Evolutionary conservation across 2,888 invertebrate genomes (phyloP).

Genomic region (Rhaphigaster nebulosa): DNA sequence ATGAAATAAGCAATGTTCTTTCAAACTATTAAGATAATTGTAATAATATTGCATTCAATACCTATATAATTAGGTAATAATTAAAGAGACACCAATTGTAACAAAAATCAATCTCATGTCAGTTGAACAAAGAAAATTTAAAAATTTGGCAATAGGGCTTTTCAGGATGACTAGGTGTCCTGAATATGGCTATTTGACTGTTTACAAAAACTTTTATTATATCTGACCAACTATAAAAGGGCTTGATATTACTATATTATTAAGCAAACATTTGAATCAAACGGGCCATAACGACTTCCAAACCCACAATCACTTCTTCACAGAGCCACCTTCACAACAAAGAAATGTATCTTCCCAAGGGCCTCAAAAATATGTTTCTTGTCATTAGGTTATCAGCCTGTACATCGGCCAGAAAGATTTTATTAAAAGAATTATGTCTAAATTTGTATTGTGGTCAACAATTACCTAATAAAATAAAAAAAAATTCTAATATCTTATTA

Average conservation of each 20-base stretch:
- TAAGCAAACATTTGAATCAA: neutral
- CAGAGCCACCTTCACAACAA: neutral
- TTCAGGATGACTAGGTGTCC: neutral
- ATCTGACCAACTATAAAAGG: neutral
- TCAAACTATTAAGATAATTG: neutral
- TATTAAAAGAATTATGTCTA: neutral
- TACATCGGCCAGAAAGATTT: constrained; percentile 48
- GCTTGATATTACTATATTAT: neutral
- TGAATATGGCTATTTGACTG: neutral
- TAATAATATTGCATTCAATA: neutral
- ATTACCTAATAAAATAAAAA: neutral
- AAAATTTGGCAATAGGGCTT: neutral
- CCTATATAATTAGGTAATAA: neutral
- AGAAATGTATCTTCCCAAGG: neutral
- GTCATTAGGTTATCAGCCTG: constrained; percentile 52
- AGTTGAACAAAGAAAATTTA: neutral
- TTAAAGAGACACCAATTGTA: neutral
- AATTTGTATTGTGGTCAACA: neutral
- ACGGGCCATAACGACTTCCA: neutral
- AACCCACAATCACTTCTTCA: neutral
- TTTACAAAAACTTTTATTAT: neutral
- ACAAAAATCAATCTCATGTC: neutral
- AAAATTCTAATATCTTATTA: neutral
- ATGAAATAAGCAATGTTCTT: neutral
- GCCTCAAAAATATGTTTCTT: constrained; percentile 1